Evolutionary conservation across 2,797 vertebrate genomes (phyloP), one percentile per base, ranked within the genome.

Genomic region (Tamandua tetradactyla): DNA sequence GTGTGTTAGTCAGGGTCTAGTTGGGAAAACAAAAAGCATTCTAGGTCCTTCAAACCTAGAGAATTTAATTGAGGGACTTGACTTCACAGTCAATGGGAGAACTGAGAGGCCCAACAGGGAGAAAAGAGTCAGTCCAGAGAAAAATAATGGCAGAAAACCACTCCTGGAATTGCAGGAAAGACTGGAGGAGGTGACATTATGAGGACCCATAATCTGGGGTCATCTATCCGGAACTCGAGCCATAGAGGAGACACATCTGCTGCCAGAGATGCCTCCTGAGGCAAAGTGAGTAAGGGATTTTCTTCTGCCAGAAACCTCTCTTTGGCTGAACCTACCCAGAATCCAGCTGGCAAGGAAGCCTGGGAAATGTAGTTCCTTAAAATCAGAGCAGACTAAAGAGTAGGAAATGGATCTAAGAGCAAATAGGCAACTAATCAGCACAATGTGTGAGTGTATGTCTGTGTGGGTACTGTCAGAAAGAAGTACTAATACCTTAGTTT

Each of bases 1-100:
- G 61, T 13, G n/a, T 7, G 12, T 14, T 42, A 27, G 27, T 44
- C 23, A 72, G 69, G 25, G 40, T 72, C 40, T 44, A 72, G 40
- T 30, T 68, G n/a, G 42, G 61, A 79, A 76, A 71, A 61, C 44
- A 71, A 62, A 91, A 83, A 47, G 52, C 17, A 79, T 64, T 49
- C 52, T 32, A 78, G 44, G n/a, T 89, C 66, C 57, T 68, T 69
- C 23, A 55, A 23, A 84, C 37, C 7, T 6, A 47, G 40, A 80
- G 25, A 40, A 79, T 42, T 62, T 62, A 80, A 80, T 49, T 47
- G 25, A 79, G 32, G n/a, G 6, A 27, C 64, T 1, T 79, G 83
- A 74, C 32, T 64, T 66, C 62, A 55, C 5, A 47, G 23, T 37
- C 44, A 35, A 71, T 9, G 15, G 32, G 42, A 40, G 44, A 68